These are phyloP conservation scores for Lucifuga dentata DNA, from an alignment of 2,113 vertebrate genomes.

Conservation along the genomic window DNA sequence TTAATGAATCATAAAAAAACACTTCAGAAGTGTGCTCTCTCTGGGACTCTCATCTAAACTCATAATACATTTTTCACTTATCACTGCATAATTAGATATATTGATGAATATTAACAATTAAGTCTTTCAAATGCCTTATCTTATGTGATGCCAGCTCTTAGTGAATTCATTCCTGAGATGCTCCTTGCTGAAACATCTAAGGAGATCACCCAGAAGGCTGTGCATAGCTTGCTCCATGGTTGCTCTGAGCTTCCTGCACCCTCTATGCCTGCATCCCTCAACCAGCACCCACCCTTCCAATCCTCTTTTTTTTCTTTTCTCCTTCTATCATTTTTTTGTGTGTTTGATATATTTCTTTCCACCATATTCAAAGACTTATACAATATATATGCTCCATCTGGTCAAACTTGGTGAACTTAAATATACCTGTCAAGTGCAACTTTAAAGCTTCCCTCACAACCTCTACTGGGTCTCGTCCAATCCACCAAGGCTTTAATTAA, in stretches of 20 bases:
- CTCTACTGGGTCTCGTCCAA: constrained; percentile 74
- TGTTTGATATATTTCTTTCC: constrained; percentile 76
- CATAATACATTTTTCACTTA: constrained; percentile 72
- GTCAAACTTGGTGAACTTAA: constrained; percentile 84
- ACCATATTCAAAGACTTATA: constrained; percentile 80
- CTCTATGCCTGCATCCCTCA: constrained; percentile 52
- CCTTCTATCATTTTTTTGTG: constrained; percentile 54
- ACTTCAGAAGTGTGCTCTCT: constrained; percentile 67
- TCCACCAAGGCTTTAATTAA: constrained; percentile 86
- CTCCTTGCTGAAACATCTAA: constrained; percentile 72
- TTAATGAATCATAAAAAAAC: constrained; percentile 80
- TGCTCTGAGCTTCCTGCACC: constrained; percentile 48
- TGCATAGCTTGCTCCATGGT: constrained; percentile 64
- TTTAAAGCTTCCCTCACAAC: constrained; percentile 77
- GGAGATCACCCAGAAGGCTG: constrained; percentile 63
- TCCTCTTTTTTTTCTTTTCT: constrained; percentile 26
- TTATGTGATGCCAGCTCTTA: constrained; percentile 78
- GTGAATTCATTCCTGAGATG: constrained; percentile 62
- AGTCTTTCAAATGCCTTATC: constrained; percentile 74
- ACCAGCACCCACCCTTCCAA: constrained; percentile 58
- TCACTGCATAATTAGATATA: constrained; percentile 74
- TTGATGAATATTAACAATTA: constrained; percentile 84
- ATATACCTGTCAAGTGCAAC: constrained; percentile 85
- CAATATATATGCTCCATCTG: constrained; percentile 84
- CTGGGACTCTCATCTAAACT: constrained; percentile 57